Evolutionary conservation across 2,113 vertebrate species (phyloP).

Genomic region (Lota lota): DNA sequence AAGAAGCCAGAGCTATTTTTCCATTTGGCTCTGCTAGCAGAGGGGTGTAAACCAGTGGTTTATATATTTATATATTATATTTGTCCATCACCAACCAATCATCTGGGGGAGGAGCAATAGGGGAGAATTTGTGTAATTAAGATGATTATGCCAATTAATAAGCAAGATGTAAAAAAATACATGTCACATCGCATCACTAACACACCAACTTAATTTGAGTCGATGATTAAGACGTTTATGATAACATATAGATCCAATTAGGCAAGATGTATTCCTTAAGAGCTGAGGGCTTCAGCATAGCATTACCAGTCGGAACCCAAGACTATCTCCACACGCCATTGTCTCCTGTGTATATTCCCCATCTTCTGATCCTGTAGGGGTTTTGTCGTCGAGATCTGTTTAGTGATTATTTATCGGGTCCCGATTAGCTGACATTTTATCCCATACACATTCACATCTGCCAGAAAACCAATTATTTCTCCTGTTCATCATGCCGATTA

Average conservation of each 20-base stretch:
- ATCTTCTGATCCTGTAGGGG: constrained; percentile 39
- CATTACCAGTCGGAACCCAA: constrained; percentile 21
- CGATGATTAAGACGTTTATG: neutral
- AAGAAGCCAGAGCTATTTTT: constrained; percentile 65
- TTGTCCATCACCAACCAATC: constrained; percentile 4
- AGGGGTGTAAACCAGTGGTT: constrained; percentile 42
- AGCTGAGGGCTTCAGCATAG: neutral
- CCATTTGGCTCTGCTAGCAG: constrained; percentile 53
- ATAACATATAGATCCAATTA: constrained; percentile 32
- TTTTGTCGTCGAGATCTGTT: constrained; percentile 47
- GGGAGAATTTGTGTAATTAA: constrained; percentile 39
- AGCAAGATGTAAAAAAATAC: constrained; percentile 20
- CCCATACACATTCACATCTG: constrained; percentile 60
- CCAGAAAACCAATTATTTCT: constrained; percentile 68
- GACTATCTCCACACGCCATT: constrained; percentile 28
- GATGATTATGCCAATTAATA: constrained; percentile 47
- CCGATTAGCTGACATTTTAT: constrained; percentile 53
- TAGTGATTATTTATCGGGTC: constrained; percentile 44
- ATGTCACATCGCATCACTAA: too few species aligned
- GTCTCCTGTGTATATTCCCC: constrained; percentile 35
- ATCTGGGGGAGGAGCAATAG: constrained; percentile 49
- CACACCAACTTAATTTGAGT: too few species aligned
- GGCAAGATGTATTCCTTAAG: constrained; percentile 3
- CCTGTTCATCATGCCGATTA: constrained; percentile 63
- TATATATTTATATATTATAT: too few species aligned